A percentile compares a stretch with the other conserved stretches of the same genome.
Evolutionary conservation across 2,113 vertebrate genomes (phyloP).

Genomic region (Hucho hucho): DNA sequence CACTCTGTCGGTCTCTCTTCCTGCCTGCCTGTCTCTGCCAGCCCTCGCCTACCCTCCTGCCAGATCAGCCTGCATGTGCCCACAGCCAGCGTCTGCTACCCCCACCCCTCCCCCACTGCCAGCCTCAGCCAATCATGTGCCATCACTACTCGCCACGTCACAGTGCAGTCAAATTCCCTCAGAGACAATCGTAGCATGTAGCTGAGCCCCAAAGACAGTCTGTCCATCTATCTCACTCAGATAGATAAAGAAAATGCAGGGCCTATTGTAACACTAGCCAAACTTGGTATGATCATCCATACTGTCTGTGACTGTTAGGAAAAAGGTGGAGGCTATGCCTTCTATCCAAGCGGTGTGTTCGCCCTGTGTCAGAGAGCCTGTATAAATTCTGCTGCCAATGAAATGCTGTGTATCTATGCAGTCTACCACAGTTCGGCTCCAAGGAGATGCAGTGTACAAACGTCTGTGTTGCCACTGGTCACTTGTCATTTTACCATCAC

Average conservation of each 20-base stretch:
- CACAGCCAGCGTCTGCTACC: conserved; percentile 32
- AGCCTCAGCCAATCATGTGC: conserved; percentile 55
- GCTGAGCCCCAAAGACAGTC: conserved; percentile 53
- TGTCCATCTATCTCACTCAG: neutral
- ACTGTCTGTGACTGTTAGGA: neutral
- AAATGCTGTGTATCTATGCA: neutral
- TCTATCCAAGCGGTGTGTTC: neutral
- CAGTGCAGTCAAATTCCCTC: conserved; percentile 70
- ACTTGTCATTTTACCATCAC: too few relatives aligned
- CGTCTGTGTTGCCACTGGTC: too few relatives aligned
- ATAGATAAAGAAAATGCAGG: neutral
- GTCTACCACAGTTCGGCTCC: neutral
- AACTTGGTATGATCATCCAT: neutral
- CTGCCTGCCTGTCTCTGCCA: conserved; percentile 38
- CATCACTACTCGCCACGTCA: conserved; percentile 64
- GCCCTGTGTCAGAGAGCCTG: neutral
- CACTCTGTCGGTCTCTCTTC: conserved; percentile 10
- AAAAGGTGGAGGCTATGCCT: neutral
- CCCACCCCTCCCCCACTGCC: conserved; percentile 46
- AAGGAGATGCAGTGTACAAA: neutral
- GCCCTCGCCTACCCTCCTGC: conserved; percentile 63
- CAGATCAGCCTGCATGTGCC: conserved; percentile 52
- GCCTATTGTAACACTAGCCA: neutral
- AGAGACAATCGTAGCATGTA: conserved; percentile 71
- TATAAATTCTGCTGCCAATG: neutral